Conservation (phyloP, 2,888 invertebrate species). For the Drosophila neotestacea region DNA sequence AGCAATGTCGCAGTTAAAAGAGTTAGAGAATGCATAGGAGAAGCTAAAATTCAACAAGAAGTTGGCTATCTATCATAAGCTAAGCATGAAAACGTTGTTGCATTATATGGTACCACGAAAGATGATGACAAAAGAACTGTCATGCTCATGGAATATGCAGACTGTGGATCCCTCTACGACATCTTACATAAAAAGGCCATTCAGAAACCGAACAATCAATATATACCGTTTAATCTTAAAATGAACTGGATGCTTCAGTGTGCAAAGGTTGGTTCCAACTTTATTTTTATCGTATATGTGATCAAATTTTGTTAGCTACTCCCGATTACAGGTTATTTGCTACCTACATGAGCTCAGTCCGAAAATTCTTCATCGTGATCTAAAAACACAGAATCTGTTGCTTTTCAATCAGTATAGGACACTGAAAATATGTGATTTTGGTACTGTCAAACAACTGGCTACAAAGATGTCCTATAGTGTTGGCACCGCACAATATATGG, state of each 20-base stretch:
- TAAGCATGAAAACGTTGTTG: conserved; percentile 13
- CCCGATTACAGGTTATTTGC: conserved; percentile 7
- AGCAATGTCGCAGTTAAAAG: conserved; percentile 4
- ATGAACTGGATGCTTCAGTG: conserved; percentile 23
- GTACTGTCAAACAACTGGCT: not conserved
- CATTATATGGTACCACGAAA: not conserved
- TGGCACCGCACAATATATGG: conserved; percentile 8
- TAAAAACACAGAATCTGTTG: conserved; percentile 29
- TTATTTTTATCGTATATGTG: not conserved
- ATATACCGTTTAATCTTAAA: not conserved
- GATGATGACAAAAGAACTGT: not conserved
- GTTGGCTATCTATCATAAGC: not conserved
- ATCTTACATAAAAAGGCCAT: not conserved
- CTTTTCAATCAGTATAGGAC: not conserved
- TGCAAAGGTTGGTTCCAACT: conserved; percentile 4
- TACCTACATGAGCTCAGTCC: conserved; percentile 13
- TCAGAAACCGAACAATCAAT: not conserved
- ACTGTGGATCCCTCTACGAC: conserved; percentile 16
- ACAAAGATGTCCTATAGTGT: not conserved
- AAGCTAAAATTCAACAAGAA: conserved; percentile 8
- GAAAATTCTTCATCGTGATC: conserved; percentile 9
- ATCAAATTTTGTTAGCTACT: too few species aligned
- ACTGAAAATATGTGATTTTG: conserved; percentile 31
- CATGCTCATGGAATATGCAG: conserved; percentile 23
- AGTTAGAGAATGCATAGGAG: not conserved